Percentiles rank a stretch among this genome's conserved stretches.
phyloP scores from a whole-genome alignment of 2,113 vertebrate species.

The Gadus macrocephalus region DNA sequence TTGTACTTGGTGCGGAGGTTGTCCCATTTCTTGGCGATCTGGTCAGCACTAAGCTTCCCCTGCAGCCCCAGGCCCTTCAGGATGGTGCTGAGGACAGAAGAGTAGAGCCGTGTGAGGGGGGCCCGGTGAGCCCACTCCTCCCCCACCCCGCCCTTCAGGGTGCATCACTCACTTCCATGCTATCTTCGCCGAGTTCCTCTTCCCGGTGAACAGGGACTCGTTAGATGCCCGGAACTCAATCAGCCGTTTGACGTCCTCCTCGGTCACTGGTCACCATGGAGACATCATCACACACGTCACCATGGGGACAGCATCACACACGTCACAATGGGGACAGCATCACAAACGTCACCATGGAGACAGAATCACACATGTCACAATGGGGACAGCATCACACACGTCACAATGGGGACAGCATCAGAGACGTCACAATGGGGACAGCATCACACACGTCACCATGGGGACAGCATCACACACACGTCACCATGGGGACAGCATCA shows the following conservation, averaged over 20 bases:
- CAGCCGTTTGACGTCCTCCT: slow-evolving; percentile 71
- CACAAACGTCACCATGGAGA: no score
- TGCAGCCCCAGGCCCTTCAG: slow-evolving; percentile 71
- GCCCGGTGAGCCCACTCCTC: no score
- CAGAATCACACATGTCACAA: no score
- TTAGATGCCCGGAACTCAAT: slow-evolving; percentile 71
- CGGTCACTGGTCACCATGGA: slow-evolving; percentile 59
- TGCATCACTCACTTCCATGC: slow-evolving; percentile 61
- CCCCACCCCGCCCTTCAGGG: background rate
- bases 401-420: no score
- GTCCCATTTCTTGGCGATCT: slow-evolving; percentile 77
- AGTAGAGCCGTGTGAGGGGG: no score
- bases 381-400: no score
- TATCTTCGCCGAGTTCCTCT: slow-evolving; percentile 73
- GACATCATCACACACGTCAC: no score
- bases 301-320: no score
- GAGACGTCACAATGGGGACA: no score
- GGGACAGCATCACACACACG: slow-evolving; percentile 47
- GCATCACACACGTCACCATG: slow-evolving; percentile 38
- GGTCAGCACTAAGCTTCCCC: slow-evolving; percentile 68
- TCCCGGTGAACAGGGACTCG: slow-evolving; percentile 72
- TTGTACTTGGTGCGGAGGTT: slow-evolving; percentile 75
- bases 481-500: slow-evolving; percentile 31
- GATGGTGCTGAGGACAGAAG: slow-evolving; percentile 59
- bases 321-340: no score